Conservation (phyloP, 2,797 vertebrate genomes). For the Chromobotia macracanthus region DNA sequence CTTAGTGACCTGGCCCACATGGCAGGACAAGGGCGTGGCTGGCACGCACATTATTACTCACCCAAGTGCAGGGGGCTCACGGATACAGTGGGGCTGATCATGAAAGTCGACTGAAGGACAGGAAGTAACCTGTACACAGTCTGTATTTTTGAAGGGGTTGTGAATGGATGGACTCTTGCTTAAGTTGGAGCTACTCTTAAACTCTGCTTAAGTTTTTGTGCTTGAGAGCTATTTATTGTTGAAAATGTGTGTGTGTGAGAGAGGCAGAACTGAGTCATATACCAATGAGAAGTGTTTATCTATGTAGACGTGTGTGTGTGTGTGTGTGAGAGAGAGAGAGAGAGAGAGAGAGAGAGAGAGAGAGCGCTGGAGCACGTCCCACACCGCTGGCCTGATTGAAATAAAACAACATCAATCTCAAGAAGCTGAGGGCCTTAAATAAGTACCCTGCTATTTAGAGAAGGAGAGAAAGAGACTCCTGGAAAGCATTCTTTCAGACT, state of each 20-base stretch:
- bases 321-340: slow-evolving; percentile 18
- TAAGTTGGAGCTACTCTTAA: neutral
- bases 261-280: no score
- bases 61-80: neutral
- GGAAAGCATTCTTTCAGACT: slow-evolving; percentile 41
- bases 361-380: slow-evolving; percentile 66
- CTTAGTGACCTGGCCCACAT: slow-evolving; percentile 11
- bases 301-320: slow-evolving; percentile 29
- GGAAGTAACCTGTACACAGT: neutral
- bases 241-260: neutral
- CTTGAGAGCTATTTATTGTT: slow-evolving; percentile 35
- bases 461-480: slow-evolving; percentile 30
- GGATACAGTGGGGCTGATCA: neutral
- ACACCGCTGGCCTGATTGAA: slow-evolving; percentile 72
- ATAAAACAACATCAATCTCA: slow-evolving; percentile 79
- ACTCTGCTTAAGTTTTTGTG: no score
- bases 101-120: slow-evolving; percentile 46
- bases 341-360: no score
- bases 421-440: slow-evolving; percentile 70
- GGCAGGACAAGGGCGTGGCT: slow-evolving; percentile 22
- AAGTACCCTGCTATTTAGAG: slow-evolving; percentile 62
- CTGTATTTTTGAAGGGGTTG: slow-evolving; percentile 1
- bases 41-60: slow-evolving; percentile 22
- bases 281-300: slow-evolving; percentile 34
- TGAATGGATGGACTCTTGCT: neutral